These are phyloP conservation scores for Zoanthus sociatus DNA, from an alignment of 92 coral and sea anemone species.

Conservation along the genomic window DNA sequence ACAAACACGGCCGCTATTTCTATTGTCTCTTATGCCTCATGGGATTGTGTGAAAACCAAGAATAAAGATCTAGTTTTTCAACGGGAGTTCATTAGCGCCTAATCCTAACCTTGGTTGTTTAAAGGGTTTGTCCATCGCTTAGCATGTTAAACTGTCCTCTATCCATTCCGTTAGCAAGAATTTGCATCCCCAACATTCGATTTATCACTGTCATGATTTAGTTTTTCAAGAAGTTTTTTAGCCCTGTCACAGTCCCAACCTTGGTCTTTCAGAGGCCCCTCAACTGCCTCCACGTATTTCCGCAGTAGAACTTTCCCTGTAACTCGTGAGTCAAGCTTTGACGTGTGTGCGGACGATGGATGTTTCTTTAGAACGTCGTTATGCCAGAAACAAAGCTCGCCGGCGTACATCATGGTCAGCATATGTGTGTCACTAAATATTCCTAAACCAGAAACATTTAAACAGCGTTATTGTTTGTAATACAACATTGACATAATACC, in stretches of 20 bases:
- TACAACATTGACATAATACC: too few relatives aligned
- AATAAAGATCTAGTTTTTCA: neutral
- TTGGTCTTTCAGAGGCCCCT: constrained; percentile 60
- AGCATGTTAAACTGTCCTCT: neutral
- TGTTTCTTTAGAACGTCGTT: constrained; percentile 38
- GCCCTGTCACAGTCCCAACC: constrained; percentile 78
- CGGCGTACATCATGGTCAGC: constrained; percentile 80
- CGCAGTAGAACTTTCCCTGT: constrained; percentile 55
- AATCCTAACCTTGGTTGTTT: constrained; percentile 73
- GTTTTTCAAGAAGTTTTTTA: constrained; percentile 39
- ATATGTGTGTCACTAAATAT: constrained; percentile 82
- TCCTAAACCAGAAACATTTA: constrained; percentile 36
- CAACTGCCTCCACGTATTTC: constrained; percentile 64
- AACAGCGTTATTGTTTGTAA: too few relatives aligned
- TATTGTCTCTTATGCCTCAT: too few relatives aligned
- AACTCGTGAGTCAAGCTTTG: constrained; percentile 46
- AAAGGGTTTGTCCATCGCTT: neutral
- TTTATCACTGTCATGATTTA: neutral
- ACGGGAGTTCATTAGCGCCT: constrained; percentile 56
- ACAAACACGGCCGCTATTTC: too few relatives aligned
- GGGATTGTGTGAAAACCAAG: too few relatives aligned
- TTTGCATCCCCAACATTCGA: constrained; percentile 1
- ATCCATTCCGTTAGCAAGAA: neutral
- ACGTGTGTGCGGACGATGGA: neutral
- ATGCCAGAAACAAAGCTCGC: constrained; percentile 78